These are phyloP conservation scores for Pyrgus malvae DNA, from an alignment of 2,888 invertebrate genomes.

Conservation along the genomic window DNA sequence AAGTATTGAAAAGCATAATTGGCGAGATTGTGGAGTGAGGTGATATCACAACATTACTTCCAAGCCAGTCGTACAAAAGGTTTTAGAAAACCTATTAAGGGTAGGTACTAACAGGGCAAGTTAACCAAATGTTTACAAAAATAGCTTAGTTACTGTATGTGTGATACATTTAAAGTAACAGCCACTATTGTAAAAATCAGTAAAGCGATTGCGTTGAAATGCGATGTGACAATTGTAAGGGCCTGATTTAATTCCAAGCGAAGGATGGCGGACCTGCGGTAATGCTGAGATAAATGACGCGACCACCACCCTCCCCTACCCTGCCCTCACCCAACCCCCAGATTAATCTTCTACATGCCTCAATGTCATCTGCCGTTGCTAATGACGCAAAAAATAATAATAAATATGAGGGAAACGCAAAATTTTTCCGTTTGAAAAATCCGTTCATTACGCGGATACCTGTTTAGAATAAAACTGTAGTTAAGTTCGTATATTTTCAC, in stretches of 20 bases:
- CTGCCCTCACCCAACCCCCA: constrained; percentile 41
- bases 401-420: constrained; percentile 45
- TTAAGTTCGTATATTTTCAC: constrained; percentile 11
- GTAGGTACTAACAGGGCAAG: too few relatives aligned
- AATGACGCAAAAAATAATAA: constrained; percentile 67
- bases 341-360: constrained; percentile 71
- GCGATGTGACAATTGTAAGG: constrained; percentile 54
- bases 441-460: constrained; percentile 23
- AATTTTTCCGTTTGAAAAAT: constrained; percentile 23
- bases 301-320: constrained; percentile 42
- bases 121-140: too few relatives aligned
- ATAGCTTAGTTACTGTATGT: too few relatives aligned
- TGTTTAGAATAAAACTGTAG: constrained; percentile 16
- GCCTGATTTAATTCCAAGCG: constrained; percentile 63
- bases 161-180: too few relatives aligned
- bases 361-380: constrained; percentile 68
- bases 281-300: constrained; percentile 66
- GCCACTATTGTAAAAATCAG: background rate
- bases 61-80: too few relatives aligned
- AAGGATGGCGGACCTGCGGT: constrained; percentile 56
- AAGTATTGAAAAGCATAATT: too few relatives aligned
- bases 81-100: too few relatives aligned
- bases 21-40: too few relatives aligned
- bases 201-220: constrained; percentile 39
- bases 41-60: too few relatives aligned